Conservation (phyloP, 2,797 vertebrate genomes). For the Amblyopsis hoosieri region DNA sequence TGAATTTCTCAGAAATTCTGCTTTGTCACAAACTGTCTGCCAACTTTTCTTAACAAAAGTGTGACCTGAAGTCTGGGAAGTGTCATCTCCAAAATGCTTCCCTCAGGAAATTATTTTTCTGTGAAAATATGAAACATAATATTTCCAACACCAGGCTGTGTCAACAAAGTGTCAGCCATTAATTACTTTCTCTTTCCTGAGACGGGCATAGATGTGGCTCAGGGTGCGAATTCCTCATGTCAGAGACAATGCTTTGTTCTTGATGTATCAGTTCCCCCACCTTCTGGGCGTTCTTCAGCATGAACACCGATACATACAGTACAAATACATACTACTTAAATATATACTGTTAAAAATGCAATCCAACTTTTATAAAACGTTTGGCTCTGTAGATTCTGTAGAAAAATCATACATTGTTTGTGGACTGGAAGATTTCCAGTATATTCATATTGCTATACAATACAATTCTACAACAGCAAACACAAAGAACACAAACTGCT, state of each 20-base stretch:
- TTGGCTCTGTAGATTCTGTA: too few relatives aligned
- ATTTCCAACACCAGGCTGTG: conserved; percentile 19
- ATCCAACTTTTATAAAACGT: too few relatives aligned
- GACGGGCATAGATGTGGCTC: conserved; percentile 23
- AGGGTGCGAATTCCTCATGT: conserved; percentile 21
- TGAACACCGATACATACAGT: too few relatives aligned
- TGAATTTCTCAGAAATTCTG: too few relatives aligned
- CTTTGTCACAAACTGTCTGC: too few relatives aligned
- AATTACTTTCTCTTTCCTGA: conserved; percentile 35
- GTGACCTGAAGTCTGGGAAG: not conserved
- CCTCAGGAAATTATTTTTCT: conserved; percentile 29
- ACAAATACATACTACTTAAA: too few relatives aligned
- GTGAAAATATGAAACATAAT: conserved; percentile 17
- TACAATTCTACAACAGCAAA: too few relatives aligned
- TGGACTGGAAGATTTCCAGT: too few relatives aligned
- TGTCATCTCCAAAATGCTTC: conserved; percentile 43
- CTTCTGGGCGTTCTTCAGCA: not conserved
- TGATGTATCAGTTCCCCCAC: conserved; percentile 13
- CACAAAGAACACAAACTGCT: too few relatives aligned
- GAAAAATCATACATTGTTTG: too few relatives aligned
- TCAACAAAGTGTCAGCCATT: conserved; percentile 41
- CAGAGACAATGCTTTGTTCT: conserved; percentile 33
- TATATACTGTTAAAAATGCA: too few relatives aligned
- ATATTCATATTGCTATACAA: too few relatives aligned
- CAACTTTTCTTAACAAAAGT: not conserved